These are phyloP conservation scores for Parauchenoglanis ngamensis DNA, from an alignment of 2,797 vertebrate genomes.

Conservation along the genomic window DNA sequence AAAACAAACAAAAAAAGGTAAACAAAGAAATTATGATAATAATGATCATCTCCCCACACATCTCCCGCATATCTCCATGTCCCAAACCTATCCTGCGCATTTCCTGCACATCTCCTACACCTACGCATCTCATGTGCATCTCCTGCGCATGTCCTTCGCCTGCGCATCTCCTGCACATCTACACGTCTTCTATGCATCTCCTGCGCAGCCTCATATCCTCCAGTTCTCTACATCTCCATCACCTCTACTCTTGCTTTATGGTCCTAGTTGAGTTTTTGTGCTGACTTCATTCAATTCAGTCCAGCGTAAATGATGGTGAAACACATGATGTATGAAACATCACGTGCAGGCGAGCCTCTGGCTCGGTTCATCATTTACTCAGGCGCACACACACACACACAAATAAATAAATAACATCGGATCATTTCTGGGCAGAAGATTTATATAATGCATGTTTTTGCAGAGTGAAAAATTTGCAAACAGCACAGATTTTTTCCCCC, in stretches of 20 bases:
- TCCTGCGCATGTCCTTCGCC: no score
- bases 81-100: background rate
- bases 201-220: no score
- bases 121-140: no score
- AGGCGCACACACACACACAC: background rate
- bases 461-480: slow-evolving; percentile 59
- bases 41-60: no score
- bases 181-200: no score
- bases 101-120: background rate
- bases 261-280: slow-evolving; percentile 17
- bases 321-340: slow-evolving; percentile 28
- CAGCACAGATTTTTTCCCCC: slow-evolving; percentile 52
- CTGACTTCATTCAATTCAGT: slow-evolving; percentile 17
- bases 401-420: slow-evolving; percentile 16
- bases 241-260: background rate
- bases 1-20: background rate
- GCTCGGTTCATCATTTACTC: background rate
- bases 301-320: slow-evolving; percentile 34
- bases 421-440: slow-evolving; percentile 22
- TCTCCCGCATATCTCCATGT: background rate
- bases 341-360: slow-evolving; percentile 21
- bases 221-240: background rate
- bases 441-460: slow-evolving; percentile 54
- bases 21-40: background rate
- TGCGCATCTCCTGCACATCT: background rate